Evolutionary conservation across 2,113 vertebrate genomes (phyloP).

Genomic region (Ancistrus triradiatus): DNA sequence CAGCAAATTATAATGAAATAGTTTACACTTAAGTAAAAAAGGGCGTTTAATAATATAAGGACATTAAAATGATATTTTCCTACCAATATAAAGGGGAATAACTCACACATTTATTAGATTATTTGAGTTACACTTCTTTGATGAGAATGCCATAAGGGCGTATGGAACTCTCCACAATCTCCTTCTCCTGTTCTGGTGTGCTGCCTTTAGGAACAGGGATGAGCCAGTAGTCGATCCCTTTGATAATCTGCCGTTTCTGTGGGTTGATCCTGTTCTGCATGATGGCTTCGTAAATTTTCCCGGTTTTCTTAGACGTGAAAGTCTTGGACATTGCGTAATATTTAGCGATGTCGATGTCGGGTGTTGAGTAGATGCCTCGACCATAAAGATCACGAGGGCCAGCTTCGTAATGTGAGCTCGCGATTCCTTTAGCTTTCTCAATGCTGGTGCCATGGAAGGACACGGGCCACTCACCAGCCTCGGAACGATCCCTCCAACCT

Average conservation of each 20-base stretch:
- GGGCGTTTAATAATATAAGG: no score
- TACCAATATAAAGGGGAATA: no score
- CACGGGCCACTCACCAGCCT: conserved; percentile 59
- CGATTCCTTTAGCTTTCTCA: conserved; percentile 52
- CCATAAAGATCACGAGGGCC: background rate
- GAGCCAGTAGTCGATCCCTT: conserved; percentile 49
- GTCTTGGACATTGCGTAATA: conserved; percentile 38
- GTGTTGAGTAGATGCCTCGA: conserved; percentile 60
- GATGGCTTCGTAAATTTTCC: conserved; percentile 56
- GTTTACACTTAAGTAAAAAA: no score
- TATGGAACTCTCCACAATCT: conserved; percentile 53
- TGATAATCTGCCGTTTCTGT: background rate
- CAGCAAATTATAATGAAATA: no score
- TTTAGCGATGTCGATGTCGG: conserved; percentile 44
- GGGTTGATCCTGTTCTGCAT: conserved; percentile 68
- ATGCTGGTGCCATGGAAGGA: conserved; percentile 57
- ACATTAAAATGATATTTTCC: no score
- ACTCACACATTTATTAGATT: no score
- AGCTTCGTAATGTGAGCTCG: conserved; percentile 14
- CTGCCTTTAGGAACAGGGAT: conserved; percentile 27
- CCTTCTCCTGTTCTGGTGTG: conserved; percentile 14
- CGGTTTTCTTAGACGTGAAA: conserved; percentile 53
- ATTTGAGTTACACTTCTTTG: conserved; percentile 41
- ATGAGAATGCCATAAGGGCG: conserved; percentile 63
- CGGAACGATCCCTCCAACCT: background rate